Evolutionary conservation across 1,140 invertebrate species (phyloP).

Genomic region (Stegodyphus dumicola): DNA sequence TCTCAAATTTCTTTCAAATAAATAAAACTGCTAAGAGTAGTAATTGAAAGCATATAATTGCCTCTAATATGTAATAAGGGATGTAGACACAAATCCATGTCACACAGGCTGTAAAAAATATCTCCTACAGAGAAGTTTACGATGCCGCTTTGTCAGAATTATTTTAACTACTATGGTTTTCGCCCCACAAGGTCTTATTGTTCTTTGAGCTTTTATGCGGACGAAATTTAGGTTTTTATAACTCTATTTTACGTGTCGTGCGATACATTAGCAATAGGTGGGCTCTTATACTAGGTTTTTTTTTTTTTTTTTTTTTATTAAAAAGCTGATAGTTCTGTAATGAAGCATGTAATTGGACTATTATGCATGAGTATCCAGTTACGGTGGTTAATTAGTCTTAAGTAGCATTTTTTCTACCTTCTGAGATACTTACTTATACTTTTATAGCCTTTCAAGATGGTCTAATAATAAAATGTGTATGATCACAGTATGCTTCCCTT

Average conservation of each 20-base stretch:
- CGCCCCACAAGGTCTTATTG: background rate
- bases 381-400: slow-evolving; percentile 9
- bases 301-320: slow-evolving; percentile 6
- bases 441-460: background rate
- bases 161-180: too few species aligned
- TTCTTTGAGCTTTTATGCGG: background rate
- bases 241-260: slow-evolving; percentile 35
- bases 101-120: too few species aligned
- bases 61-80: too few species aligned
- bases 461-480: background rate
- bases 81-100: too few species aligned
- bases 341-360: slow-evolving; percentile 40
- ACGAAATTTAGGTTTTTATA: slow-evolving; percentile 22
- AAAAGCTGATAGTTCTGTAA: slow-evolving; percentile 31
- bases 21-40: too few species aligned
- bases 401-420: background rate
- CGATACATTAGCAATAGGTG: slow-evolving; percentile 9
- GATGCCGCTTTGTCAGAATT: too few species aligned
- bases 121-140: too few species aligned
- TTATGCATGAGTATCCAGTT: slow-evolving; percentile 26
- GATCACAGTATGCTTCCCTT: background rate
- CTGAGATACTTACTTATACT: background rate
- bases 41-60: too few species aligned
- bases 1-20: too few species aligned
- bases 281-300: slow-evolving; percentile 9